Evolutionary conservation across 2,113 vertebrate species (phyloP), one percentile per base, ranked within the genome.

Genomic region (Semicossyphus pulcher): DNA sequence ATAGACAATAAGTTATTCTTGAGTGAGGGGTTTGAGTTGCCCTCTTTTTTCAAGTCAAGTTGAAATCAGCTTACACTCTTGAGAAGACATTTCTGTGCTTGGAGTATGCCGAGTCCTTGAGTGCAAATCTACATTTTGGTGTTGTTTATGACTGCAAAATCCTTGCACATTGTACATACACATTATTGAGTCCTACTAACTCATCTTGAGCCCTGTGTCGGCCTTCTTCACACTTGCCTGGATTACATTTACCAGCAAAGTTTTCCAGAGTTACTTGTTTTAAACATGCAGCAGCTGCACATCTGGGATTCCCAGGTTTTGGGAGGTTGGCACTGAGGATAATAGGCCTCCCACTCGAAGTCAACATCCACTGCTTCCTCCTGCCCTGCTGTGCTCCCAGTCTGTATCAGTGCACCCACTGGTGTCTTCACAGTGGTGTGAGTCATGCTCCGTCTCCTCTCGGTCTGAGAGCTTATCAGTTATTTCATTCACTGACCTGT

Each of bases 401-500:
- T 72, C 42, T 62, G 20, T 66, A 42, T 69, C 56, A 54, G 57
- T 39, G 20, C 71, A 53, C 23, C 76, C 60, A 26, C 69, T 44
- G 28, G 34, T 67, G 71, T 68, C 60, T 66, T 61, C 64, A 25
- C 62, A 56, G 57, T 44, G 51, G 28, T 72, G 68, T 80, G 68
- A 80, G 57, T 86, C 71, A 56, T 56, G 26, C 67, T 69, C 5
- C 10, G 26, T 59, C 29, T 72, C 49, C 57, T 77, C 73, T 64
- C 83, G 78, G 78, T 82, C 69, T 65, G 44, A 69, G 69, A 80
- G 68, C 51, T 78, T 67, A 60, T 81, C 71, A 59, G 74, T 56
- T 81, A 70, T 74, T 80, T 71, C 16, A 81, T 85, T 77, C 49
- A 76, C 37, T 67, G 75, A 86, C 81, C 80, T 84, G 34, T 62